phyloP scores from a whole-genome alignment of 53 echinoderm and acorn worm species.

The Actinopyga echinites region DNA sequence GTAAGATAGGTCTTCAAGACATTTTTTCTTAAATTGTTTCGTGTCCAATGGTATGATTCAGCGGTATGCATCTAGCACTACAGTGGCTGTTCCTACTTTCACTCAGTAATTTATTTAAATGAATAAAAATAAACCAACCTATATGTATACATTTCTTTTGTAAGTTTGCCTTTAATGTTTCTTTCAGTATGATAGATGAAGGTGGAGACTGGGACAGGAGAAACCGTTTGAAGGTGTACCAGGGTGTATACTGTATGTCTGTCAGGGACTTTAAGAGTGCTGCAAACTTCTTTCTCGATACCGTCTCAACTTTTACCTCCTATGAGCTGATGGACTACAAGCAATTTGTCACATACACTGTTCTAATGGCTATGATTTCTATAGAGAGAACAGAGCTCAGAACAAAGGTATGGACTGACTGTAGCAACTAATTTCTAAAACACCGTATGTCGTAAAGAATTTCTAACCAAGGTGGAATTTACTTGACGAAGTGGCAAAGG shows the following conservation, averaged over 20 bases:
- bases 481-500: not conserved
- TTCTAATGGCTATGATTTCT: conserved; percentile 86
- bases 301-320: conserved; percentile 98
- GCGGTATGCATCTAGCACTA: too few relatives aligned
- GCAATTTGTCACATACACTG: conserved; percentile 91
- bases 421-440: not conserved
- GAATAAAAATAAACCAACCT: not conserved
- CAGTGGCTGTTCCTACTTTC: too few relatives aligned
- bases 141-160: not conserved
- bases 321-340: conserved; percentile 99
- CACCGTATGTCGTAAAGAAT: too few relatives aligned
- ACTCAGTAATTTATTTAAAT: too few relatives aligned
- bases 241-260: conserved; percentile 88
- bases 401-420: conserved; percentile 59
- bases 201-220: conserved; percentile 99
- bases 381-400: conserved; percentile 95
- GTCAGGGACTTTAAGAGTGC: conserved; percentile 83
- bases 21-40: too few relatives aligned
- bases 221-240: conserved; percentile 97
- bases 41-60: too few relatives aligned
- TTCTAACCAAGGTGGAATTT: too few relatives aligned
- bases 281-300: conserved; percentile 91
- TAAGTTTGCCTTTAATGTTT: not conserved
- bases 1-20: too few relatives aligned
- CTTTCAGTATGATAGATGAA: conserved; percentile 94